Percentiles rank a stretch among this genome's conserved stretches.
phyloP scores from a whole-genome alignment of 2,888 invertebrate species.

The Dynastes tityus region DNA sequence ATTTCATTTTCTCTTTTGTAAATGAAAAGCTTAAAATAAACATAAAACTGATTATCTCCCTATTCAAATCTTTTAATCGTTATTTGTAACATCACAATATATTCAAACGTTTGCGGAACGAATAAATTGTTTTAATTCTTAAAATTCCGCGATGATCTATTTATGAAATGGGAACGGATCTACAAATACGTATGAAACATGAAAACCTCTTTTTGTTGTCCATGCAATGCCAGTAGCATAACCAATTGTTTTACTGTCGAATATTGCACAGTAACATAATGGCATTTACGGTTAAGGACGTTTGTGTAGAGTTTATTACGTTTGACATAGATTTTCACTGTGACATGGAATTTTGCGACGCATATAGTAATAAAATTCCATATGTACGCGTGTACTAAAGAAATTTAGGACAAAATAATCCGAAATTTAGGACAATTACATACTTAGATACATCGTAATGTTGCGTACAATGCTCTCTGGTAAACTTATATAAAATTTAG shows the following conservation, averaged over 20 bases:
- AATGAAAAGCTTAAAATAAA: too few relatives aligned
- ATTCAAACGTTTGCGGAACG: too few relatives aligned
- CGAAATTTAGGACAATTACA: constrained; percentile 18
- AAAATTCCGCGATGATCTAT: background rate
- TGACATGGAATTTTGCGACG: background rate
- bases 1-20: too few relatives aligned
- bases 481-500: too few relatives aligned
- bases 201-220: too few relatives aligned
- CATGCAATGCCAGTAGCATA: too few relatives aligned
- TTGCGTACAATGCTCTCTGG: background rate
- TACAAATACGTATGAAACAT: background rate
- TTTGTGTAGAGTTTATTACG: background rate
- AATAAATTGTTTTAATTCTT: background rate
- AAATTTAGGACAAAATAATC: constrained; percentile 12
- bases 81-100: too few relatives aligned
- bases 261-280: background rate
- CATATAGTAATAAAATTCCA: constrained; percentile 4
- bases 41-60: too few relatives aligned
- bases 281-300: background rate
- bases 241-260: background rate
- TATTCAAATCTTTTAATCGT: too few relatives aligned
- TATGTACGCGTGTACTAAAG: background rate
- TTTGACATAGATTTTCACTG: constrained; percentile 20
- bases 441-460: constrained; percentile 3
- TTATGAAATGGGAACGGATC: constrained; percentile 9